These are phyloP conservation scores for Dromius quadrimaculatus DNA, from an alignment of 2,888 invertebrate species.

Conservation along the genomic window DNA sequence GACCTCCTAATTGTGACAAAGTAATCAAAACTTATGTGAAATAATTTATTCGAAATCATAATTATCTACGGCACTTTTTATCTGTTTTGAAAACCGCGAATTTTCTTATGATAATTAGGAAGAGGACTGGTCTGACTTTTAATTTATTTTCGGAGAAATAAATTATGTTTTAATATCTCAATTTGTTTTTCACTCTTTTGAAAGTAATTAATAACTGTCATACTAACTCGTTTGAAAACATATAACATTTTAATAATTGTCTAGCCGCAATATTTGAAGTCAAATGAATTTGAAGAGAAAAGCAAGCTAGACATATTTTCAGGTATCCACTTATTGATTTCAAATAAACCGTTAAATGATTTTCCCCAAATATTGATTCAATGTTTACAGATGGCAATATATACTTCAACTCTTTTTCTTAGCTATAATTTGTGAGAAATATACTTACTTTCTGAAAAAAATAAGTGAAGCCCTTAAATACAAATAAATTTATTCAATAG, in stretches of 20 bases:
- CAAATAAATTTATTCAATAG: too few species aligned
- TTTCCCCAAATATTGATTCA: too few species aligned
- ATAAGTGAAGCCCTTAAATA: too few species aligned
- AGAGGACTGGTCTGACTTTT: slow-evolving; percentile 9
- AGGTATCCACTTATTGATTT: too few species aligned
- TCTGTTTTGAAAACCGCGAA: slow-evolving; percentile 15
- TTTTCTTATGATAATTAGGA: slow-evolving; percentile 23
- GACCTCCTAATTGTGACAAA: slow-evolving; percentile 23
- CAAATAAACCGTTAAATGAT: too few species aligned
- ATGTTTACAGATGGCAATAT: too few species aligned
- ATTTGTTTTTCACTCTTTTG: slow-evolving; percentile 23
- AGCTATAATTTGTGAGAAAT: too few species aligned
- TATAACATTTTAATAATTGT: slow-evolving; percentile 39
- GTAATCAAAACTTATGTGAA: slow-evolving; percentile 14
- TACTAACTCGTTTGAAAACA: slow-evolving; percentile 17
- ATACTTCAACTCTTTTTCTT: too few species aligned
- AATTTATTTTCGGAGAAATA: slow-evolving; percentile 31
- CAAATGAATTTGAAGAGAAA: too few species aligned
- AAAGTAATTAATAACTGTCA: slow-evolving; percentile 45
- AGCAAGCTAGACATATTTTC: too few species aligned
- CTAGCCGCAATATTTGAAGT: too few species aligned
- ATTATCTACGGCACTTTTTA: slow-evolving; percentile 5
- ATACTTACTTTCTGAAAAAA: too few species aligned
- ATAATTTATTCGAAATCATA: slow-evolving; percentile 12
- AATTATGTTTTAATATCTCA: slow-evolving; percentile 38